Conservation (phyloP, 2,113 vertebrate species). For the Mystacornis crossleyi region DNA sequence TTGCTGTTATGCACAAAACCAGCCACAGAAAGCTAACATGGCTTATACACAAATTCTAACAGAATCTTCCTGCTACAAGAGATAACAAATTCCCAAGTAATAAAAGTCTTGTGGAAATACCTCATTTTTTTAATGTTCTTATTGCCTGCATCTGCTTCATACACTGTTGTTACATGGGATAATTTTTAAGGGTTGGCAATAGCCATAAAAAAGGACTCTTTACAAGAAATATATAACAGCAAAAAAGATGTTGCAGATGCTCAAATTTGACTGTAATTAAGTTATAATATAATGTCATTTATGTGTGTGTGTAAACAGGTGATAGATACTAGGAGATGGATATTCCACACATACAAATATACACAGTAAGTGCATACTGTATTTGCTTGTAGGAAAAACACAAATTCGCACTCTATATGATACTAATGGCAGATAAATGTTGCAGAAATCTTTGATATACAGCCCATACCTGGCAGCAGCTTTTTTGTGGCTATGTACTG, state of each 20-base stretch:
- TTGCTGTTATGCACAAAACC: conserved; percentile 71
- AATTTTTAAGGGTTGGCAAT: background rate
- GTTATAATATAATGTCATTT: background rate
- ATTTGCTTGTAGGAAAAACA: background rate
- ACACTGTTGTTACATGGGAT: background rate
- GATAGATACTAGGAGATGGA: background rate
- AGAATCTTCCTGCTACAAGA: conserved; percentile 52
- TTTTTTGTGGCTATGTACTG: background rate
- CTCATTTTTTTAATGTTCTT: background rate
- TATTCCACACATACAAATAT: background rate
- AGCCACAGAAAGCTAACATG: conserved; percentile 52
- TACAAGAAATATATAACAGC: background rate
- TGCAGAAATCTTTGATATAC: background rate
- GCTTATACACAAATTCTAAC: conserved; percentile 63
- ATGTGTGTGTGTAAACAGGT: background rate
- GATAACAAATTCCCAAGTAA: conserved; percentile 15
- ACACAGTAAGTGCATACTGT: background rate
- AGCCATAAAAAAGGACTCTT: background rate
- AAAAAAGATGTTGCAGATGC: background rate
- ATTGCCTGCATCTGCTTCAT: background rate
- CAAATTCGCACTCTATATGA: background rate
- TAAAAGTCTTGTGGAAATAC: conserved; percentile 27
- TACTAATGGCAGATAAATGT: background rate
- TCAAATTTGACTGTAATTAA: background rate
- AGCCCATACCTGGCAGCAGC: background rate